Evolutionary conservation across 2,888 invertebrate species (phyloP), one percentile per base, ranked within the genome.

Genomic region (Halictus ligatus): DNA sequence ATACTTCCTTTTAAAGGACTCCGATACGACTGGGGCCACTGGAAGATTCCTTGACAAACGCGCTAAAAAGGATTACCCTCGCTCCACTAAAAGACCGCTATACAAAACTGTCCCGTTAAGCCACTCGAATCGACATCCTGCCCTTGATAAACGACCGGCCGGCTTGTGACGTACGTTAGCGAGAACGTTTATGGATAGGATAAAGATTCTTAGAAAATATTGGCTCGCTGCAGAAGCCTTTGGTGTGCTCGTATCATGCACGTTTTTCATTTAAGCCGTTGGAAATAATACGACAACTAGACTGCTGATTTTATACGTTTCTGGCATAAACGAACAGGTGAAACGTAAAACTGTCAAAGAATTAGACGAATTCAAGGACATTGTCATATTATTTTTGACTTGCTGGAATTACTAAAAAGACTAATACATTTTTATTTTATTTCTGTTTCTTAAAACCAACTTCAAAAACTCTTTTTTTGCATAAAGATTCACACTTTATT

Each of bases 31-130:
- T 29, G 60, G 76, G 75, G 75, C 82, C 64, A 77, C 60, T 43
- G 77, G 74, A 81, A 86, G 79, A 88, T 83, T 85, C 72, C 79
- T 78, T 80, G 89, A 84, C 89, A 88, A 88, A 89, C 88, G 84
- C 77, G 83, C 87, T 88, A 89, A 89, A 91, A 91, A 85, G 89
- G 88, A 91, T 90, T 91, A 89, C 86, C 78, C 83, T 69, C 78
- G 78, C 72, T 81, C 67, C 69, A 35, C n/a, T 64, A 18, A 85
- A 78, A 84, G 81, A 74, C 40, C 67, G 54, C 78, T 35, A 75
- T 86, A 89, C 89, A 88, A 88, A 88, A 89, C 84, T 86, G 73
- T 75, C 54, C 86, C 73, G 89, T 86, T 89, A 86, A 89, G 73
- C 84, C 81, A 84, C 76, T 86, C 84, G 83, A 87, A 88, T 88